Conservation (phyloP, 2,113 vertebrate species). For the Psilopsiagon aymara region DNA sequence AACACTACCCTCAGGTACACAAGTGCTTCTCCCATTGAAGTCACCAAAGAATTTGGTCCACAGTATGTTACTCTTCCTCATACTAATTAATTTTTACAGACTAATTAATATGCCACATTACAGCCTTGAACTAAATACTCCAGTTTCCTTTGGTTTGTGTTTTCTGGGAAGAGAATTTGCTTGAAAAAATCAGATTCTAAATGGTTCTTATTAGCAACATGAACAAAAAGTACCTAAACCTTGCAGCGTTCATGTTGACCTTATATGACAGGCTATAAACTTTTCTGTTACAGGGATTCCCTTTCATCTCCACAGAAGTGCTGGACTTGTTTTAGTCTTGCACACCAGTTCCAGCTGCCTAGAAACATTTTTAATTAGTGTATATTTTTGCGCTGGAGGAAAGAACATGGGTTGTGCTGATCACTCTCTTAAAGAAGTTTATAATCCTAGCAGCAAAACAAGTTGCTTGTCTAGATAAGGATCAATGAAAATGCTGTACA, state of each 20-base stretch:
- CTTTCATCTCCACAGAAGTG: background rate
- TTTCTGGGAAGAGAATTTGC: background rate
- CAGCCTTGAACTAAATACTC: background rate
- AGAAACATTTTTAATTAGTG: constrained; percentile 62
- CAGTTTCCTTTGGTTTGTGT: background rate
- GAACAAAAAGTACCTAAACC: background rate
- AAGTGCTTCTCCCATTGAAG: background rate
- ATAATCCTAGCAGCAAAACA: constrained; percentile 59
- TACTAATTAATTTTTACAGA: constrained; percentile 31
- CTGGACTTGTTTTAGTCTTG: background rate
- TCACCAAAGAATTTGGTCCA: constrained; percentile 18
- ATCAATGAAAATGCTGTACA: constrained; percentile 56
- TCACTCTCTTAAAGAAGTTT: constrained; percentile 76
- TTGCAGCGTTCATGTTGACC: background rate
- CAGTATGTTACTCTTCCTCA: background rate
- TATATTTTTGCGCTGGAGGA: constrained; percentile 41
- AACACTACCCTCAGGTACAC: background rate
- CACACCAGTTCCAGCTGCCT: background rate
- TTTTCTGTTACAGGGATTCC: background rate
- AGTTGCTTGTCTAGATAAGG: constrained; percentile 21
- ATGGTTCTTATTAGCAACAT: background rate
- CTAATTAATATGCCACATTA: constrained; percentile 1
- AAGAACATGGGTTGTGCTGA: constrained; percentile 82
- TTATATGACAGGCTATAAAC: background rate
- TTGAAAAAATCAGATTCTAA: background rate